These are phyloP conservation scores for Chondrilla cf. caribensis DNA, from an alignment of 37 sponge, comb jelly and placozoan genomes.

Conservation along the genomic window DNA sequence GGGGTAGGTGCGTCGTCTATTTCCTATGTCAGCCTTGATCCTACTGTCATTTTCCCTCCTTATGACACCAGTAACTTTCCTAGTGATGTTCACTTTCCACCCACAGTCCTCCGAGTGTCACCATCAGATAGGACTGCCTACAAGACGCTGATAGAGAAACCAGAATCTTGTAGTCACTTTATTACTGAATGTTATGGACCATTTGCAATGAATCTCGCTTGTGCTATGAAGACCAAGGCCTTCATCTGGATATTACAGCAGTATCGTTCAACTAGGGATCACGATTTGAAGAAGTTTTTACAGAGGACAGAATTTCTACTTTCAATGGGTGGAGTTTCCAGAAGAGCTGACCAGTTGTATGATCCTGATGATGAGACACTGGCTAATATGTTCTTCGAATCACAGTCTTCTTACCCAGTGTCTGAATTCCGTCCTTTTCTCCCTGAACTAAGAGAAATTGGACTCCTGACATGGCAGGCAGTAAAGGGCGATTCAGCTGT, in stretches of 20 bases:
- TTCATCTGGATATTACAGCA: slow-evolving; percentile 40
- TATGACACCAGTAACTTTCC: neutral
- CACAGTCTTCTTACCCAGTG: slow-evolving; percentile 20
- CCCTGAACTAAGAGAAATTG: slow-evolving; percentile 18
- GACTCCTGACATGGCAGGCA: slow-evolving; percentile 37
- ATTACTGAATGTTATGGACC: slow-evolving; percentile 28
- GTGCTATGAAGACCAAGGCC: slow-evolving; percentile 10
- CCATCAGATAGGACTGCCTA: neutral
- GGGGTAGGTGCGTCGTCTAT: slow-evolving; percentile 13
- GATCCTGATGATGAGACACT: slow-evolving; percentile 35
- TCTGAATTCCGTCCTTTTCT: neutral
- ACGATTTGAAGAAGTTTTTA: neutral
- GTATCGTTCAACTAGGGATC: neutral
- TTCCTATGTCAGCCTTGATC: slow-evolving; percentile 10
- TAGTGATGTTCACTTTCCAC: slow-evolving; percentile 18
- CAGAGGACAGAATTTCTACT: neutral
- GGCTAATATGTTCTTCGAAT: slow-evolving; percentile 25
- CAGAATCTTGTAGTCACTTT: slow-evolving; percentile 9
- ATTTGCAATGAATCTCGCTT: neutral
- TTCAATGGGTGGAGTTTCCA: neutral
- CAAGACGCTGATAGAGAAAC: neutral
- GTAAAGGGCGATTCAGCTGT: neutral
- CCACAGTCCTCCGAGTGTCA: slow-evolving; percentile 11
- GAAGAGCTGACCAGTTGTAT: slow-evolving; percentile 29
- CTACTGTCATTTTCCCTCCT: slow-evolving; percentile 11